phyloP scores from a whole-genome alignment of 1,140 invertebrate species.

The Proctacanthus coquilletti region DNA sequence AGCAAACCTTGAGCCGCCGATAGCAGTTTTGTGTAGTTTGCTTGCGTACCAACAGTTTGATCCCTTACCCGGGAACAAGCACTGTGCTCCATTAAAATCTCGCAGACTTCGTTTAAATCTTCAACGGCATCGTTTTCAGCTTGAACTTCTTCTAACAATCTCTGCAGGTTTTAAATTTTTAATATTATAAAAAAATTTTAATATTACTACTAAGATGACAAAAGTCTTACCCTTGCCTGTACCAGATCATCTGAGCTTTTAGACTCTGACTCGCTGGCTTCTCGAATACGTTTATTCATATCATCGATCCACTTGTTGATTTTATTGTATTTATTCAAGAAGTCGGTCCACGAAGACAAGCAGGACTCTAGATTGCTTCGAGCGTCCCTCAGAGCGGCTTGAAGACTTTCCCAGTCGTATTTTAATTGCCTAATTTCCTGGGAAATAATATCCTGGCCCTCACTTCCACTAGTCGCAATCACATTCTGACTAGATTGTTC shows the following conservation, averaged over 20 bases:
- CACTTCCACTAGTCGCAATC: slow-evolving; percentile 62
- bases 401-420: slow-evolving; percentile 72
- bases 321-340: slow-evolving; percentile 54
- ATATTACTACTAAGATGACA: not conserved
- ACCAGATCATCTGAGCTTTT: slow-evolving; percentile 66
- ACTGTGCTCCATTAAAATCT: slow-evolving; percentile 69
- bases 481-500: slow-evolving; percentile 62
- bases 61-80: slow-evolving; percentile 69
- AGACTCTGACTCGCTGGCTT: slow-evolving; percentile 55
- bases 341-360: slow-evolving; percentile 74
- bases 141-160: slow-evolving; percentile 58
- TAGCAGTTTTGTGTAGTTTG: slow-evolving; percentile 57
- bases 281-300: slow-evolving; percentile 47
- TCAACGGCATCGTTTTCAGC: slow-evolving; percentile 61
- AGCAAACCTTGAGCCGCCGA: slow-evolving; percentile 48
- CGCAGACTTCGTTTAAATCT: slow-evolving; percentile 73
- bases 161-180: slow-evolving; percentile 25
- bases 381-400: slow-evolving; percentile 63
- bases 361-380: slow-evolving; percentile 63
- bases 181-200: slow-evolving; percentile 5
- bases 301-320: slow-evolving; percentile 66
- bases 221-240: slow-evolving; percentile 46
- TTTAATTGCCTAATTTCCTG: slow-evolving; percentile 75
- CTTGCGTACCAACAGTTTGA: slow-evolving; percentile 68
- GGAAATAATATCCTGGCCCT: slow-evolving; percentile 71